Evolutionary conservation across 37 sponge, comb jelly and placozoan genomes (phyloP), one percentile per base, ranked within the genome.

Genomic region (Dysidea cf. avara): DNA sequence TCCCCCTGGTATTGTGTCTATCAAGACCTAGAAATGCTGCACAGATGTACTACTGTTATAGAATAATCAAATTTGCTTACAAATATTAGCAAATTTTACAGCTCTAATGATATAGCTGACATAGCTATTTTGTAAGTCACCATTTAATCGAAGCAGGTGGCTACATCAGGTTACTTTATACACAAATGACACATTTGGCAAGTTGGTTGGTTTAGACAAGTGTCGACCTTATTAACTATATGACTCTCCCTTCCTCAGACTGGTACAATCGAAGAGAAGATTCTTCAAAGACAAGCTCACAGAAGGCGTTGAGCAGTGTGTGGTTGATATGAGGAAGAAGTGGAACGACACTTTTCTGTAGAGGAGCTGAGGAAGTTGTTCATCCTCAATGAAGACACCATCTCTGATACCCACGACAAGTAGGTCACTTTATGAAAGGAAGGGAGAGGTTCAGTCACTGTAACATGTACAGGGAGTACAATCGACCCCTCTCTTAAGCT

Each of bases 281-380:
- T 97, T 12, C 82, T 93, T 24, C 97, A 97, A 64, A 56, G 97
- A 17, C 97, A 97, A 58, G 85, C 91, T 0, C 94, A 93, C 86
- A 97, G 86, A 97, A 96, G 64, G 97, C 92, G 21, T 76, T 96
- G 70, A 96, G 97, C 86, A 96, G 94, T 93, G 90, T 78, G 97
- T 96, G 50, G 97, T 96, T 25, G 97, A 96, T 78, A 84, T 43
- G 94, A 96, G 53, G 93, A 96, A 32, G 87, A 96, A 37, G 94
- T 92, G 24, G 97, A 96, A 75, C 76, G 97, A 47, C 91, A 90
- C 67, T 96, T 96, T 62, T 92, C 94, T 0, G 61, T 89, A 16
- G 87, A 81, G 33, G 97, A 92, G 52, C 84, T 92, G 16, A 49
- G 82, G 55, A 83, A 87, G 25, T 74, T 96, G 61, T 96, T 93